phyloP scores from a whole-genome alignment of 2,888 invertebrate genomes.

The Meliscaeva auricollis region DNA sequence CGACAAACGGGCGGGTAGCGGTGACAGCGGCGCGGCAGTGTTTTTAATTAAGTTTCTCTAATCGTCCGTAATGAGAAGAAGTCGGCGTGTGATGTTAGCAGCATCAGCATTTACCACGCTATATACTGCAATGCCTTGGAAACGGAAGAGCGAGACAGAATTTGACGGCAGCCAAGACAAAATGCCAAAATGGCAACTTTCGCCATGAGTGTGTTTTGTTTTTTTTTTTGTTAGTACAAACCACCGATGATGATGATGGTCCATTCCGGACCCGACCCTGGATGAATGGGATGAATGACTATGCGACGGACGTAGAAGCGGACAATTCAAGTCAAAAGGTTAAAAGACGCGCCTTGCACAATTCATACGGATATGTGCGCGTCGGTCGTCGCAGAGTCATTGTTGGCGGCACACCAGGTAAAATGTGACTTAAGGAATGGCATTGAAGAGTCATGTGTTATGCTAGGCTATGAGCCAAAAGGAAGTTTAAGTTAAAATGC shows the following conservation, averaged over 20 bases:
- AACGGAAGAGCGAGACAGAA: constrained; percentile 47
- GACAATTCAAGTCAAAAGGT: constrained; percentile 73
- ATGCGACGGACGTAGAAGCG: constrained; percentile 16
- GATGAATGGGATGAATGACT: background rate
- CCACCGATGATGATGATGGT: constrained; percentile 2
- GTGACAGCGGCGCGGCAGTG: constrained; percentile 8
- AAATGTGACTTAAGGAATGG: constrained; percentile 19
- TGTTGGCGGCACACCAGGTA: constrained; percentile 16
- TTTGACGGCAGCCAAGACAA: constrained; percentile 55
- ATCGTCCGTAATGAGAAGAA: constrained; percentile 73
- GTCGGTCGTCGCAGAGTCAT: constrained; percentile 19
- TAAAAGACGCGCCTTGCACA: constrained; percentile 71
- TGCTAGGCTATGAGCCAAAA: constrained; percentile 57
- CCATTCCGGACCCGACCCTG: background rate
- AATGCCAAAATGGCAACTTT: constrained; percentile 74
- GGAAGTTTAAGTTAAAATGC: constrained; percentile 57
- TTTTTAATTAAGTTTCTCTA: constrained; percentile 76
- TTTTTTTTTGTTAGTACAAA: constrained; percentile 12
- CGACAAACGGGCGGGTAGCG: constrained; percentile 34
- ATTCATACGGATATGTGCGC: constrained; percentile 43
- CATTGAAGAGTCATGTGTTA: constrained; percentile 12
- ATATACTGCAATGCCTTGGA: constrained; percentile 9
- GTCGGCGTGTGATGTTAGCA: constrained; percentile 55
- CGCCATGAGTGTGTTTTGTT: constrained; percentile 39
- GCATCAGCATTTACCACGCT: constrained; percentile 13